Evolutionary conservation across 2,888 invertebrate species (phyloP).

Genomic region (Leptopterna dolabrata): DNA sequence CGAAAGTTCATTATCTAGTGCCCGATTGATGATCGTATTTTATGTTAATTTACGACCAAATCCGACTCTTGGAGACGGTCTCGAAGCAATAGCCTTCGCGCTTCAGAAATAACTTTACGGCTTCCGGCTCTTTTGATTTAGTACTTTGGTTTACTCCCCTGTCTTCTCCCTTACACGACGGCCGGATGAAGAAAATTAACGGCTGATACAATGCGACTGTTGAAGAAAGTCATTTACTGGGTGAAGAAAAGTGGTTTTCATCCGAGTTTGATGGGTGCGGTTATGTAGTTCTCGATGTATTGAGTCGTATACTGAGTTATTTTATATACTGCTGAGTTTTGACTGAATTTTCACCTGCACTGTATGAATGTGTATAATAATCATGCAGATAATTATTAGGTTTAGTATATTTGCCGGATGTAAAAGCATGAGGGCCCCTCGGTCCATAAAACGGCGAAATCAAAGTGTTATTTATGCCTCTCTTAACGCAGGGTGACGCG

Average conservation of each 20-base stretch:
- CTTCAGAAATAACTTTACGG: conserved; percentile 47
- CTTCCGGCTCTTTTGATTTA: conserved; percentile 49
- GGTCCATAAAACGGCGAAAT: too few relatives aligned
- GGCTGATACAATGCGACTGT: not conserved
- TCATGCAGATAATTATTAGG: too few relatives aligned
- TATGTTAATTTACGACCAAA: conserved; percentile 41
- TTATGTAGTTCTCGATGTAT: not conserved
- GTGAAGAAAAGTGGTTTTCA: not conserved
- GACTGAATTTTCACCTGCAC: too few relatives aligned
- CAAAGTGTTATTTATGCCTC: too few relatives aligned
- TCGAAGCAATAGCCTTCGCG: conserved; percentile 36
- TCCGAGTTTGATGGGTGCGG: not conserved
- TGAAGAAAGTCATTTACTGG: not conserved
- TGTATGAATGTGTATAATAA: too few relatives aligned
- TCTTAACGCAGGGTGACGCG: too few relatives aligned
- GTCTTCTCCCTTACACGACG: conserved; percentile 30
- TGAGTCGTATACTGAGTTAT: not conserved
- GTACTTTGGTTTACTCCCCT: conserved; percentile 12
- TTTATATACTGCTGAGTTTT: too few relatives aligned
- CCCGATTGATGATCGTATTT: conserved; percentile 41
- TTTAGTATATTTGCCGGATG: too few relatives aligned
- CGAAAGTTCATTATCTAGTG: conserved; percentile 2
- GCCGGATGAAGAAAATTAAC: conserved; percentile 37
- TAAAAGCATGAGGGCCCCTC: too few relatives aligned
- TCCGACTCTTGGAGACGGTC: conserved; percentile 20